These are phyloP conservation scores for Harpagoxenus sublaevis DNA, from an alignment of 2,888 invertebrate species.

Conservation along the genomic window DNA sequence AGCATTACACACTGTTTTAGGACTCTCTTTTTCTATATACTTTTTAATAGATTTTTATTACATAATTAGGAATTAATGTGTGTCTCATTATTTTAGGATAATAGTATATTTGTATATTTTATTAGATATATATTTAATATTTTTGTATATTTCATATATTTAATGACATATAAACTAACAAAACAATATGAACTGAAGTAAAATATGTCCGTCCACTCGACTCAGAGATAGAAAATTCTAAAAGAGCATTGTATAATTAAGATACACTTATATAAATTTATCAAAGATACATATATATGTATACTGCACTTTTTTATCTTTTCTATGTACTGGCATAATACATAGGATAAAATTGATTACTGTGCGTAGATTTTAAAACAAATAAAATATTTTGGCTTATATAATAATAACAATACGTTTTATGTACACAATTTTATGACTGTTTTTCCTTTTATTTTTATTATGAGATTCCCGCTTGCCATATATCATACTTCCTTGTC, in stretches of 20 bases:
- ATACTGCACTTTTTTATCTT: neutral
- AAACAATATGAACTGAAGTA: neutral
- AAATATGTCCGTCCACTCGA: constrained; percentile 34
- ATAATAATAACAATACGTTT: constrained; percentile 15
- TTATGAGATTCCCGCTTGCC: neutral
- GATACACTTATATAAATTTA: constrained; percentile 4
- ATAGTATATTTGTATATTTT: constrained; percentile 10
- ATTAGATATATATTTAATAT: constrained; percentile 20
- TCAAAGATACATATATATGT: neutral
- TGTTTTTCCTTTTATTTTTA: constrained; percentile 2
- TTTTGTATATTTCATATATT: constrained; percentile 15
- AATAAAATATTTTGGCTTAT: constrained; percentile 6
- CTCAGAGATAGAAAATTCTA: neutral
- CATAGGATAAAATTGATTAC: constrained; percentile 7
- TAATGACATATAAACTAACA: constrained; percentile 4
- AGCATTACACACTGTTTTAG: constrained; percentile 4
- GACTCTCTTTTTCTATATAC: neutral
- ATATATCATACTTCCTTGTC: constrained; percentile 27
- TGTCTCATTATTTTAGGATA: constrained; percentile 8
- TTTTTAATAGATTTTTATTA: constrained; percentile 11
- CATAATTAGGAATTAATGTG: neutral
- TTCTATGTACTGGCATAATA: neutral
- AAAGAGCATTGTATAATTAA: constrained; percentile 21
- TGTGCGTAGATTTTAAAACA: neutral
- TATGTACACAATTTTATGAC: neutral